Conservation (phyloP, 2,888 invertebrate species). For the Chymomyza fuscimana region DNA sequence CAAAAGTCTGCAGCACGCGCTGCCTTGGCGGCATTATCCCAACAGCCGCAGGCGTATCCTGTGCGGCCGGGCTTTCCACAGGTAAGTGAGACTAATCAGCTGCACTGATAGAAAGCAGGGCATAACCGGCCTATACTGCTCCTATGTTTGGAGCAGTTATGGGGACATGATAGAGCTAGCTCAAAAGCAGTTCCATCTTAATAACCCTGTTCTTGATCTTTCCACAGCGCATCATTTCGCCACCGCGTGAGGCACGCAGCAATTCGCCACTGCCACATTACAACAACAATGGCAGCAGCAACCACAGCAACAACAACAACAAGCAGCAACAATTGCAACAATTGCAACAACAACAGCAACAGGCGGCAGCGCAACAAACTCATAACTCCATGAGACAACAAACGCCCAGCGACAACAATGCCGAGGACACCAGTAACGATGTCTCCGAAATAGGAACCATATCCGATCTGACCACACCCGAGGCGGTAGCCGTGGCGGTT, state of each 20-base stretch:
- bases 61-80: constrained; percentile 94
- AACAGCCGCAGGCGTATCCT: constrained; percentile 81
- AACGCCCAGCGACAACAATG: constrained; percentile 74
- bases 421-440: constrained; percentile 80
- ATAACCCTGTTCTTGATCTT: too few species aligned
- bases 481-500: constrained; percentile 61
- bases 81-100: constrained; percentile 71
- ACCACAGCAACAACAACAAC: constrained; percentile 51
- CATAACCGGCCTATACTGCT: too few species aligned
- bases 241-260: constrained; percentile 73
- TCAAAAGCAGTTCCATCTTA: too few species aligned
- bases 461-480: constrained; percentile 79
- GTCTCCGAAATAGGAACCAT: constrained; percentile 80
- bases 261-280: constrained; percentile 62
- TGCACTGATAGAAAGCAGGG: too few species aligned
- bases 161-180: too few species aligned
- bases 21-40: constrained; percentile 49
- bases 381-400: constrained; percentile 40
- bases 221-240: constrained; percentile 76
- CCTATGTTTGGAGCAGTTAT: too few species aligned
- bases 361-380: constrained; percentile 27
- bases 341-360: constrained; percentile 29
- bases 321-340: constrained; percentile 35
- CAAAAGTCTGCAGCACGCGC: constrained; percentile 59
- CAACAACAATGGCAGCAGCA: constrained; percentile 40